Evolutionary conservation across 1,140 invertebrate species (phyloP), one percentile per base, ranked within the genome.

Genomic region (Lucilia cuprina): DNA sequence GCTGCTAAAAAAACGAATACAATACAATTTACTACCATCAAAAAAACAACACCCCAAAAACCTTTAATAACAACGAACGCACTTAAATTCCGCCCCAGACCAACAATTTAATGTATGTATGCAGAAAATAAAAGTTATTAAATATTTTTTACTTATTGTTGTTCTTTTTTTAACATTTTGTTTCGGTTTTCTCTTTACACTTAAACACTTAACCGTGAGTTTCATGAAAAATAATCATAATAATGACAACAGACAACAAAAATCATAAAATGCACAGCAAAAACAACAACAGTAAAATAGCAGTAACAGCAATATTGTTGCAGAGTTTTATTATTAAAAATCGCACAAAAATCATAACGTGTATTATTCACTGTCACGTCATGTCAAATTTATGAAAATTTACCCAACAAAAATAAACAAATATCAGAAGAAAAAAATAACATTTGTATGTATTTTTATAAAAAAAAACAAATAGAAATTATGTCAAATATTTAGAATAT

Each of bases 171-270:
- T n/a, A n/a, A 21, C 21, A 10, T 70, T 60, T 8, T 10, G 9
- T 47, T 83, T 25, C 60, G n/a, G n/a, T 49, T 49, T 70, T 30
- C 55, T 55, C 25, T 12, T 70, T 70, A 55, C 50, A 55, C 13
- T 55, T 55, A 17, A 55, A 55, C 50, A 55, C 17, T 55, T 55
- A 41, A 41, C 41, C 41, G 55, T n/a, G 50, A 21, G 65, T 70
- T 70, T 70, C 87, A 85, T 83, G 60, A 55, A 84, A 86, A 84
- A 84, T 86, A 86, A 87, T 87, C 84, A 85, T 83, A 65, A 82
- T 65, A 82, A 82, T 60, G 50, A 82, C 82, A 82, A 34, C 84
- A 86, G 60, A 41, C 83, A 55, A 83, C 85, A 86, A 47, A 83
- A 47, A 41, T 41, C 41, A 10, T 41, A 41, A 41, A 82, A 85